Conservation (phyloP, 2,113 vertebrate genomes). For the Clinocottus analis region DNA sequence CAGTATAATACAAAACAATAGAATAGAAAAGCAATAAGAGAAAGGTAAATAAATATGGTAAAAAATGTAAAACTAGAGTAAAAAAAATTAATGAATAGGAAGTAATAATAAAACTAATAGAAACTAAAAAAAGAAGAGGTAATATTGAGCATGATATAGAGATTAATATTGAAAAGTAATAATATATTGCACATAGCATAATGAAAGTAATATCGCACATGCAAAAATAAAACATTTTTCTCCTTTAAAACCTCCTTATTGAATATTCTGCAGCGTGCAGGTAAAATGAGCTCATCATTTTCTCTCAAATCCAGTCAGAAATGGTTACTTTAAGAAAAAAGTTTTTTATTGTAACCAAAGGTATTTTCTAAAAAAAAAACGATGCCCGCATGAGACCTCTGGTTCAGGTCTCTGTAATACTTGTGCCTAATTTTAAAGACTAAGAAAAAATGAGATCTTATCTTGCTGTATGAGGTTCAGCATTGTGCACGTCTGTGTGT, state of each 20-base stretch:
- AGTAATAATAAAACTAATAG: no score
- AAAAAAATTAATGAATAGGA: no score
- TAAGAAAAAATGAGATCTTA: constrained; percentile 35
- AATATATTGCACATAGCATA: neutral
- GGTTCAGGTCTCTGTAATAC: constrained; percentile 22
- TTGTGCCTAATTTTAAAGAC: constrained; percentile 20
- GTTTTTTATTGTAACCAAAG: neutral
- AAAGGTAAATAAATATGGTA: no score
- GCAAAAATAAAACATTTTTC: no score
- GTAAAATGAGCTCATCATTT: neutral
- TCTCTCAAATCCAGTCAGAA: neutral
- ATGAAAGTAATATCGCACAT: neutral
- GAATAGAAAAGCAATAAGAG: no score
- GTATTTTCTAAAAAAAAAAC: constrained; percentile 35
- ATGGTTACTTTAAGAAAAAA: neutral
- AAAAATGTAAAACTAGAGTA: no score
- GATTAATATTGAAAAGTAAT: no score
- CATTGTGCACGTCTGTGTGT: constrained; percentile 2
- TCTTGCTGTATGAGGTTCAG: neutral
- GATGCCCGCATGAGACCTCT: constrained; percentile 5
- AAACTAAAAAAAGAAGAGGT: no score
- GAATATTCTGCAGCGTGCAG: neutral
- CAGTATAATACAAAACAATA: no score
- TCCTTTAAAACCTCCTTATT: neutral
- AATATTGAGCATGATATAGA: no score